Percentiles rank a stretch among this genome's conserved stretches.
Conservation (phyloP, 2,797 vertebrate genomes). For the Erpetoichthys calabaricus region DNA sequence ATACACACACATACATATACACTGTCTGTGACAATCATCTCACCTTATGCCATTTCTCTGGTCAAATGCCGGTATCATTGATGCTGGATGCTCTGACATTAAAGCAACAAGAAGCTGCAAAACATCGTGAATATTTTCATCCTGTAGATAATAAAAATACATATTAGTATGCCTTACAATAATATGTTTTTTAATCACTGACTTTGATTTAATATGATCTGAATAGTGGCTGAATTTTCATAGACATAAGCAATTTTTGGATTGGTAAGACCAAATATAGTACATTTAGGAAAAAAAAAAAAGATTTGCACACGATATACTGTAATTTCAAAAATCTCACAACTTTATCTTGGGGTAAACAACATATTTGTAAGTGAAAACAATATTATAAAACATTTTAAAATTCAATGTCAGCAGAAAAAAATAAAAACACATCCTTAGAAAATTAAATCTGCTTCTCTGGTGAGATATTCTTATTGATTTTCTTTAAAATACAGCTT, state of each 20-base stretch:
- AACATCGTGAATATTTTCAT: conserved; percentile 97
- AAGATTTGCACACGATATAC: no score
- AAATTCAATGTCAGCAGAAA: neutral
- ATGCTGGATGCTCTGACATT: conserved; percentile 96
- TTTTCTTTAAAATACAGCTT: no score
- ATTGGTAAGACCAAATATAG: no score
- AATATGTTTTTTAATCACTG: conserved; percentile 8
- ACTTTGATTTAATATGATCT: conserved; percentile 16
- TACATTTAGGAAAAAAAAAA: no score
- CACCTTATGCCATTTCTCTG: conserved; percentile 97
- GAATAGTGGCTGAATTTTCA: conserved; percentile 12
- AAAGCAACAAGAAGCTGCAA: conserved; percentile 91
- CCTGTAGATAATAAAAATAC: conserved; percentile 48
- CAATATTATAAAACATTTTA: conserved; percentile 8
- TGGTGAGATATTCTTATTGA: no score
- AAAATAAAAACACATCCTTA: neutral
- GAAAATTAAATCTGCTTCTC: no score
- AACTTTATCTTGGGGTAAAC: no score
- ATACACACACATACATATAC: no score
- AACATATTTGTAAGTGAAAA: conserved; percentile 21
- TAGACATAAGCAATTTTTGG: no score
- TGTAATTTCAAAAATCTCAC: no score
- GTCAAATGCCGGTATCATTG: conserved; percentile 98
- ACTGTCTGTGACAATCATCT: conserved; percentile 6
- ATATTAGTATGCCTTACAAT: conserved; percentile 10